Conservation (phyloP, 2,888 invertebrate genomes). For the Imbricaverruca yamaguchii region DNA sequence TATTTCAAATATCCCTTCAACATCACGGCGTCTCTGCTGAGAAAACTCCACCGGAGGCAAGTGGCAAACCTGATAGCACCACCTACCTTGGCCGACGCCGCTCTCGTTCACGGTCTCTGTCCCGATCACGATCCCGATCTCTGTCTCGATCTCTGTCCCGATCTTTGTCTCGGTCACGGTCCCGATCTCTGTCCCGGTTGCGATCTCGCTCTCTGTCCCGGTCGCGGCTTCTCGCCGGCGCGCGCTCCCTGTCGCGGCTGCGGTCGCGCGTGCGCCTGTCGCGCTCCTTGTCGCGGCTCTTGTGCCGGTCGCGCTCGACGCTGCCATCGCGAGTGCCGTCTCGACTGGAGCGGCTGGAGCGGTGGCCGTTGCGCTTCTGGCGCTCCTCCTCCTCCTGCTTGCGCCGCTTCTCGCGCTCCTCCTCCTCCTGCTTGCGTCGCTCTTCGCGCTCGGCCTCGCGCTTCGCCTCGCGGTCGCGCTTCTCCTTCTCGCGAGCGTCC, state of each 20-base stretch:
- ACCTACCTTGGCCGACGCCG: no score
- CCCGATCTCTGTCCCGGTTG: not conserved
- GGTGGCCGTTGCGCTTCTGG: not conserved
- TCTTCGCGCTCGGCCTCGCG: slow-evolving; percentile 4
- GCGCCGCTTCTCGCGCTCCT: not conserved
- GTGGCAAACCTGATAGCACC: no score
- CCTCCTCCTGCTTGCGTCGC: not conserved
- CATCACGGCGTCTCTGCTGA: no score
- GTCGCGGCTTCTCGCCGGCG: not conserved
- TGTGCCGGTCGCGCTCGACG: not conserved
- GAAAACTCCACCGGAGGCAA: no score
- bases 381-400: not conserved
- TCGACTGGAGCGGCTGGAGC: not conserved
- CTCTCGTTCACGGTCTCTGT: not conserved
- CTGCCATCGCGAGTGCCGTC: not conserved
- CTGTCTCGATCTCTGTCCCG: not conserved
- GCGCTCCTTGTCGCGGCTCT: not conserved
- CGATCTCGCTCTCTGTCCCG: not conserved
- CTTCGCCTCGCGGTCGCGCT: not conserved
- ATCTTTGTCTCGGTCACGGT: not conserved
- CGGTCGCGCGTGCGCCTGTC: not conserved
- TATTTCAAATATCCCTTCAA: no score
- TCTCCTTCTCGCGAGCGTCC: not conserved
- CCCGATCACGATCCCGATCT: not conserved
- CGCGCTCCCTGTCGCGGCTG: not conserved